Conservation (phyloP, 1,140 invertebrate species). For the Drosophila baimaii region DNA sequence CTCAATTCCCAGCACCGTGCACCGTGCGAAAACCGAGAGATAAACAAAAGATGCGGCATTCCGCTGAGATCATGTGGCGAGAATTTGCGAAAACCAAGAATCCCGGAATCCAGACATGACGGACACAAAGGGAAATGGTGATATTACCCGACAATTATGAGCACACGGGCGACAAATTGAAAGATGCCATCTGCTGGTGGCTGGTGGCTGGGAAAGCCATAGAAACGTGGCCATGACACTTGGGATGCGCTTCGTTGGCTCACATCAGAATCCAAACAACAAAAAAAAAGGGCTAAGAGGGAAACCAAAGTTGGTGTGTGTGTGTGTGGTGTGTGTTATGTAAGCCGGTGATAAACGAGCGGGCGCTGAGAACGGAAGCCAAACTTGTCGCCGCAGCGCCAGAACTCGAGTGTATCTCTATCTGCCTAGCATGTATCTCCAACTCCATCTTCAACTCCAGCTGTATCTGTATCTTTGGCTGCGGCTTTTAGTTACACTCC, state of each 20-base stretch:
- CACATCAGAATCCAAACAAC: background rate
- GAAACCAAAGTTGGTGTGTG: background rate
- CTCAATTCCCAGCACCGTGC: conserved; percentile 36
- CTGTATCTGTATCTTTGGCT: conserved; percentile 29
- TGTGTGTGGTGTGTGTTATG: conserved; percentile 43
- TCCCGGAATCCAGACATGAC: conserved; percentile 35
- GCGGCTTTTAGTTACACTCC: conserved; percentile 66
- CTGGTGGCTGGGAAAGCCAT: conserved; percentile 51
- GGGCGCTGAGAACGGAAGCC: conserved; percentile 66
- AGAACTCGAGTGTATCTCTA: conserved; percentile 46
- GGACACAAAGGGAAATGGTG: conserved; percentile 43
- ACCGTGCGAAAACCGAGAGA: conserved; percentile 33
- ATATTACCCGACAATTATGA: conserved; percentile 68
- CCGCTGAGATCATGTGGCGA: conserved; percentile 32
- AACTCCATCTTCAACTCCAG: conserved; percentile 3
- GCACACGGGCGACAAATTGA: conserved; percentile 69
- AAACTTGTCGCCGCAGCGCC: conserved; percentile 38
- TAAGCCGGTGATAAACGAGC: conserved; percentile 66
- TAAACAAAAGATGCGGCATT: conserved; percentile 40
- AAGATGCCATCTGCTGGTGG: conserved; percentile 47
- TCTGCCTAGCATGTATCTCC: conserved; percentile 9
- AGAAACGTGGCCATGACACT: conserved; percentile 62
- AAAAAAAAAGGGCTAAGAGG: conserved; percentile 1
- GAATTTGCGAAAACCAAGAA: background rate
- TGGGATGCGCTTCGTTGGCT: conserved; percentile 59